phyloP scores from a whole-genome alignment of 2,797 vertebrate species.

The Rhinoraja longicauda region DNA sequence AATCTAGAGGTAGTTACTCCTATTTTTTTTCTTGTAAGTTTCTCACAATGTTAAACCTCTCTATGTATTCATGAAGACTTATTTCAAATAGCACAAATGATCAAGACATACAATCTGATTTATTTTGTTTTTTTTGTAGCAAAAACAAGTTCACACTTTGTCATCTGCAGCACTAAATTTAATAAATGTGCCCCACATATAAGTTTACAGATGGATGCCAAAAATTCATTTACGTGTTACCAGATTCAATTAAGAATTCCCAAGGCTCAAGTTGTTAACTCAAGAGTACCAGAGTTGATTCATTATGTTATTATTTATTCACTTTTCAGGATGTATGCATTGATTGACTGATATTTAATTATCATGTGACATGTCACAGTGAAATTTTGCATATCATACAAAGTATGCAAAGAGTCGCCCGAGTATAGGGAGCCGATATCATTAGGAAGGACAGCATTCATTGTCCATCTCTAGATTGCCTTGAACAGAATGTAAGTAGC shows the following conservation, averaged over 20 bases:
- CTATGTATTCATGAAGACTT: background rate
- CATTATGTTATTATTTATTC: background rate
- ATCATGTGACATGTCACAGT: too few species aligned
- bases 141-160: background rate
- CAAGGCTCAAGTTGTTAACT: background rate
- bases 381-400: too few species aligned
- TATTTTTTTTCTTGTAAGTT: background rate
- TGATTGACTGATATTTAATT: too few species aligned
- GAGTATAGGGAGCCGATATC: too few species aligned
- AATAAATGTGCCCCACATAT: background rate
- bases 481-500: too few species aligned
- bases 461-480: too few species aligned
- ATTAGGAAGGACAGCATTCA: too few species aligned
- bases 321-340: too few species aligned
- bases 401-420: too few species aligned
- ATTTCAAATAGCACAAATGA: background rate
- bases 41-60: background rate
- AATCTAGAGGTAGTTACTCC: background rate
- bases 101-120: background rate
- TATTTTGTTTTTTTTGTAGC: background rate
- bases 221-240: background rate
- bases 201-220: background rate
- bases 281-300: background rate
- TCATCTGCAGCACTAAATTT: background rate
- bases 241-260: background rate